Evolutionary conservation across 2,113 vertebrate species (phyloP).

Genomic region (Excalfactoria chinensis): DNA sequence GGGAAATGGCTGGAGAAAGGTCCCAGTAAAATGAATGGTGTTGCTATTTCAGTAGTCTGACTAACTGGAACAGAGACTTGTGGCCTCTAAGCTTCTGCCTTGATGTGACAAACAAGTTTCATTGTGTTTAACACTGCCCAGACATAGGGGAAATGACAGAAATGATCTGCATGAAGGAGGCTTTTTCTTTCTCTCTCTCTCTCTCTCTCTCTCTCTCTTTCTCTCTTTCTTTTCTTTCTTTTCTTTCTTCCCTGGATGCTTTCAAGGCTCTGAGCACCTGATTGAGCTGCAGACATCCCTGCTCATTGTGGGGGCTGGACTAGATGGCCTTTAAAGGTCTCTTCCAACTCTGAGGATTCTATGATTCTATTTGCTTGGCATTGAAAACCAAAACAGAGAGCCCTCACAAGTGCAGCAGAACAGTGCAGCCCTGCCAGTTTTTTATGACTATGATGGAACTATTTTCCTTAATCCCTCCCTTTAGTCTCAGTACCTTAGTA

Average conservation of each 20-base stretch:
- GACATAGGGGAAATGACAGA: neutral
- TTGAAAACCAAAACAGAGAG: constrained; percentile 3
- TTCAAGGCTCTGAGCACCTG: too few relatives aligned
- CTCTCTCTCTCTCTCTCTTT: too few relatives aligned
- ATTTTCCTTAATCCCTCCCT: constrained; percentile 7
- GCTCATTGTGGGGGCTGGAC: too few relatives aligned
- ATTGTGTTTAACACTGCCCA: neutral
- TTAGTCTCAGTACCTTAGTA: neutral
- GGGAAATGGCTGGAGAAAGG: neutral
- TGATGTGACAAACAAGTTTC: neutral
- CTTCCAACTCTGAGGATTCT: too few relatives aligned
- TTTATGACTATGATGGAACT: constrained; percentile 33
- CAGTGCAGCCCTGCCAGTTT: neutral
- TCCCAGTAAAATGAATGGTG: neutral
- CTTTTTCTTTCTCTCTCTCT: too few relatives aligned
- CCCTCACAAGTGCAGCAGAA: neutral
- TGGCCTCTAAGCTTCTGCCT: neutral
- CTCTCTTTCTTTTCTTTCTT: neutral
- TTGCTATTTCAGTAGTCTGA: neutral
- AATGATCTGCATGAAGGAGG: neutral
- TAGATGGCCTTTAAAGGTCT: too few relatives aligned
- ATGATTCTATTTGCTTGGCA: neutral
- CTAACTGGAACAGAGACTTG: neutral
- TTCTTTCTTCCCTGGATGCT: too few relatives aligned
- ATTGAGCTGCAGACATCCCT: too few relatives aligned